Percentiles rank a stretch among this genome's conserved stretches.
phyloP scores from a whole-genome alignment of 2,113 vertebrate species.

The Lycocorax pyrrhopterus region DNA sequence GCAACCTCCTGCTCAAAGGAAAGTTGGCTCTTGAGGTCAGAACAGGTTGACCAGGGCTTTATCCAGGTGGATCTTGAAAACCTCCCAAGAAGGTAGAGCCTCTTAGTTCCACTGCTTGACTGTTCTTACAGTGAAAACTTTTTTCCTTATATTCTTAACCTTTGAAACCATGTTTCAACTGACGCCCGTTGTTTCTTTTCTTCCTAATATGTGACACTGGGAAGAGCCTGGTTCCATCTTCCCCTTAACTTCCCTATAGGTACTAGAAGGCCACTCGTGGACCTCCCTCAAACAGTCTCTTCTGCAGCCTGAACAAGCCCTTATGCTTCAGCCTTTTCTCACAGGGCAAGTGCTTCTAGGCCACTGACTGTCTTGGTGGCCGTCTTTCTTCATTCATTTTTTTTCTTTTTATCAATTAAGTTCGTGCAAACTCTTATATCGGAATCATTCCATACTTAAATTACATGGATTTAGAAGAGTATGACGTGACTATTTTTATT shows the following conservation, averaged over 20 bases:
- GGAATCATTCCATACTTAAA: not conserved
- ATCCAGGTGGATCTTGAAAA: not conserved
- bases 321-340: not conserved
- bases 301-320: not conserved
- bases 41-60: not conserved
- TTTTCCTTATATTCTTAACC: not conserved
- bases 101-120: not conserved
- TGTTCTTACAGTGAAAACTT: not conserved
- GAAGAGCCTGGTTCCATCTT: not conserved
- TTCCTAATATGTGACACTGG: not conserved
- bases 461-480: not conserved
- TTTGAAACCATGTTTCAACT: not conserved
- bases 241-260: not conserved
- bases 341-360: not conserved
- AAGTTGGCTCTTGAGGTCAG: not conserved
- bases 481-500: not conserved
- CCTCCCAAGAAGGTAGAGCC: not conserved
- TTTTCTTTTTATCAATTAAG: not conserved
- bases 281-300: not conserved
- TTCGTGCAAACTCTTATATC: not conserved
- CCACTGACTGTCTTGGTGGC: not conserved
- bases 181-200: not conserved
- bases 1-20: not conserved
- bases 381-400: not conserved
- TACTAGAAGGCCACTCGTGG: not conserved